phyloP scores from a whole-genome alignment of 2,797 vertebrate species.

The Pterois miles region DNA sequence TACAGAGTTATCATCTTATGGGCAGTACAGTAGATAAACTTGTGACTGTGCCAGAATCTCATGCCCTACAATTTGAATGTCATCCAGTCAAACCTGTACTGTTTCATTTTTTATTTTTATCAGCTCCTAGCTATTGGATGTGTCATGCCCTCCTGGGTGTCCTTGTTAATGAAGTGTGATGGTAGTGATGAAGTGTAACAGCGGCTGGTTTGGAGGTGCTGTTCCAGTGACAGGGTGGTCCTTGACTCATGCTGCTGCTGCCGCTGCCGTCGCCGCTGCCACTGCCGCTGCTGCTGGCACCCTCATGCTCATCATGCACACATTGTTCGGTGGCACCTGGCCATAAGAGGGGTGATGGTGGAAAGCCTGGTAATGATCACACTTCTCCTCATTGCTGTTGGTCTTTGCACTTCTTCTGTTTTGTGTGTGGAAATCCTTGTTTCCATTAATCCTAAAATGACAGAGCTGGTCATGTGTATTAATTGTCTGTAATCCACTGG shows the following conservation, averaged over 20 bases:
- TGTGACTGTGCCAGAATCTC: neutral
- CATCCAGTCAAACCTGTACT: conserved; percentile 13
- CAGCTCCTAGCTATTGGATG: conserved; percentile 21
- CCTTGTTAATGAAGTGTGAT: conserved; percentile 71
- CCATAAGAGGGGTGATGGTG: conserved; percentile 57
- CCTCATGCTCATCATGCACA: conserved; percentile 78
- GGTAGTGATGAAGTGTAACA: conserved; percentile 75
- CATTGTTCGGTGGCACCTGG: conserved; percentile 78
- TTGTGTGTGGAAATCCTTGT: neutral
- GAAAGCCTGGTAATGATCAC: conserved; percentile 54
- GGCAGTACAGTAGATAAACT: neutral
- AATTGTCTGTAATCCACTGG: neutral
- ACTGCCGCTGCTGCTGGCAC: conserved; percentile 70
- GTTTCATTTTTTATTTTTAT: conserved; percentile 14
- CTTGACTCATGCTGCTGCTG: conserved; percentile 44
- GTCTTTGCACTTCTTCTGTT: conserved; percentile 10
- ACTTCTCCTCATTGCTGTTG: conserved; percentile 22
- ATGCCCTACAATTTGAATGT: conserved; percentile 1
- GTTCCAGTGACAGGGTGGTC: conserved; percentile 79
- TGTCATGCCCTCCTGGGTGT: conserved; percentile 55
- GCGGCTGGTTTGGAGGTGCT: conserved; percentile 61
- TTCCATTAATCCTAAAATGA: conserved; percentile 34
- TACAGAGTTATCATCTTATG: neutral
- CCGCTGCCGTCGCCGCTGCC: neutral
- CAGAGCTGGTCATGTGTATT: neutral